Conservation (phyloP, 2,888 invertebrate species). For the Atrina japonica region DNA sequence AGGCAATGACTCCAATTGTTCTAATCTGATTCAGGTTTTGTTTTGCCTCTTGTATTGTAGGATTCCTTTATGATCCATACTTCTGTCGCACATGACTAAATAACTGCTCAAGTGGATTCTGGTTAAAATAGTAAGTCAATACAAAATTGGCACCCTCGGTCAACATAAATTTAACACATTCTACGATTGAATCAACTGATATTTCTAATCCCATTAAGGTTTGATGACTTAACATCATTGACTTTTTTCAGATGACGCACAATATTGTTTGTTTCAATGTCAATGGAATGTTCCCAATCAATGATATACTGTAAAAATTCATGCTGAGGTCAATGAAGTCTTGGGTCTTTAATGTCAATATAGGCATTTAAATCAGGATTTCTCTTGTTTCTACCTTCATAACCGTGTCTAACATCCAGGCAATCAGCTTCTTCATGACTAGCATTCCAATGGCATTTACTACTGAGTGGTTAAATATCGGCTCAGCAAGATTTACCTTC, state of each 20-base stretch:
- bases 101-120: slow-evolving; percentile 44
- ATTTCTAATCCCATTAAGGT: not conserved
- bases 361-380: slow-evolving; percentile 26
- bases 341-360: not conserved
- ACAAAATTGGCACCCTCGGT: slow-evolving; percentile 37
- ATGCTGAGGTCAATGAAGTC: slow-evolving; percentile 17
- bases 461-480: slow-evolving; percentile 35
- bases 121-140: slow-evolving; percentile 42
- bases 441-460: slow-evolving; percentile 36
- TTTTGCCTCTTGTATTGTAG: slow-evolving; percentile 32
- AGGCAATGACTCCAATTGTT: slow-evolving; percentile 26
- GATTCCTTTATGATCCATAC: slow-evolving; percentile 29
- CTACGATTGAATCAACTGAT: not conserved
- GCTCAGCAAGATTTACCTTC: slow-evolving; percentile 40
- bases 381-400: slow-evolving; percentile 23
- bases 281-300: slow-evolving; percentile 8
- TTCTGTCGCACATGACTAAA: slow-evolving; percentile 38
- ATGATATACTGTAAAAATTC: slow-evolving; percentile 17
- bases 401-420: slow-evolving; percentile 11
- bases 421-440: slow-evolving; percentile 2
- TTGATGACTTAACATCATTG: slow-evolving; percentile 4
- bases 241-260: not conserved
- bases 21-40: slow-evolving; percentile 33
- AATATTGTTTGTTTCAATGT: not conserved
- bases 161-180: slow-evolving; percentile 21